These are phyloP conservation scores for Volucella inflata DNA, from an alignment of 2,888 invertebrate species.

Conservation along the genomic window DNA sequence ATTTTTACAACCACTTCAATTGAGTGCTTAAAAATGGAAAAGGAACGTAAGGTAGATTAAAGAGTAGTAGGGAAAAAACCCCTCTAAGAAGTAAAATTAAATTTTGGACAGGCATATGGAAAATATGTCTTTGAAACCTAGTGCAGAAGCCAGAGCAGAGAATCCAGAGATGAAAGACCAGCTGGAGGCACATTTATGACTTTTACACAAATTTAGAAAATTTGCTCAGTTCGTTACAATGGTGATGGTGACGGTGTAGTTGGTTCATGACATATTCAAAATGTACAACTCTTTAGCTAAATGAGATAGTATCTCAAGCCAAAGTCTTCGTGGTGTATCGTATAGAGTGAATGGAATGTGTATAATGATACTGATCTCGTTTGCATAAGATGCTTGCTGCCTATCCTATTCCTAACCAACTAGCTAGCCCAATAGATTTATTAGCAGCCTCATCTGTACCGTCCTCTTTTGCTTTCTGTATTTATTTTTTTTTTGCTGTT, in stretches of 20 bases:
- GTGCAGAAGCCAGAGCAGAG: slow-evolving; percentile 3
- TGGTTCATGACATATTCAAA: neutral
- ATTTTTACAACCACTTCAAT: slow-evolving; percentile 54
- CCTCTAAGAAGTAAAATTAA: slow-evolving; percentile 22
- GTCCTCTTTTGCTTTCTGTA: neutral
- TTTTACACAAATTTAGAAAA: neutral
- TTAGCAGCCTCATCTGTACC: slow-evolving; percentile 29
- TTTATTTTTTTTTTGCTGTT: neutral
- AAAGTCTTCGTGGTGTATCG: neutral
- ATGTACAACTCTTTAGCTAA: slow-evolving; percentile 16
- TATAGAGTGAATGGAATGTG: slow-evolving; percentile 1
- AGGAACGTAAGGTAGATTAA: neutral
- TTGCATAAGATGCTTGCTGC: slow-evolving; percentile 9
- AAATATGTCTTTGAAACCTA: slow-evolving; percentile 29
- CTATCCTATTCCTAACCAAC: neutral
- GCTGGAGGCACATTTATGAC: slow-evolving; percentile 13
- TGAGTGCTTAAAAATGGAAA: slow-evolving; percentile 55
- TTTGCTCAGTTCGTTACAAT: too few species aligned
- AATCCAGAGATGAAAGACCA: neutral
- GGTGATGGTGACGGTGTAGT: neutral
- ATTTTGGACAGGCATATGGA: slow-evolving; percentile 36
- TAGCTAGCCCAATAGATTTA: slow-evolving; percentile 38
- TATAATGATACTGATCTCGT: slow-evolving; percentile 11
- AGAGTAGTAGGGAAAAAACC: slow-evolving; percentile 7
- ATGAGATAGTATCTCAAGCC: neutral